Evolutionary conservation across 2,113 vertebrate species (phyloP).

Genomic region (Dicerorhinus sumatrensis): DNA sequence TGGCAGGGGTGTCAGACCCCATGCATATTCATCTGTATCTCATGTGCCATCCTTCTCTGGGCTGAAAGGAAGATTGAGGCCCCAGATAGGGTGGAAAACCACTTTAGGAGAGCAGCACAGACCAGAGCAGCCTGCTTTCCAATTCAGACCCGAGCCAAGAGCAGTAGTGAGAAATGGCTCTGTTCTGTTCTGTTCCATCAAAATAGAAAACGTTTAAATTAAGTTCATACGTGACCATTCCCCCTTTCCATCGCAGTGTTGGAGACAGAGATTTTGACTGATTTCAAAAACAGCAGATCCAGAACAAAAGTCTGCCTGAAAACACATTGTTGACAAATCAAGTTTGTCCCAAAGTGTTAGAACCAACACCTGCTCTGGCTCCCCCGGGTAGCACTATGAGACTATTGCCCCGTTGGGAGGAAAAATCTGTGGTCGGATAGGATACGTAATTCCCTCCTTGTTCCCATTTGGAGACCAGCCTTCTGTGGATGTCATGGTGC

Average conservation of each 20-base stretch:
- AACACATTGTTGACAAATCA: not conserved
- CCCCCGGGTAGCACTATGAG: not conserved
- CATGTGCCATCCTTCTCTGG: not conserved
- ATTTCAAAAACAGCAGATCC: not conserved
- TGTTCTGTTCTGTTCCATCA: not conserved
- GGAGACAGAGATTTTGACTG: not conserved
- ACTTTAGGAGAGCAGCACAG: not conserved
- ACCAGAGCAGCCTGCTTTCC: accelerated
- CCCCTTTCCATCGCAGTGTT: not conserved
- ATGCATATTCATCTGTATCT: not conserved
- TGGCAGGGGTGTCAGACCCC: not conserved
- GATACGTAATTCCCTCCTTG: not conserved
- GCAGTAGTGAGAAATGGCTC: accelerated
- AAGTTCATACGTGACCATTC: accelerated
- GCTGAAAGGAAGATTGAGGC: not conserved
- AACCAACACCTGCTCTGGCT: not conserved
- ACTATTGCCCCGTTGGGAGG: accelerated
- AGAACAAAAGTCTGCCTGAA: not conserved
- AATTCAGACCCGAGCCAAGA: not conserved
- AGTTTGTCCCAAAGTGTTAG: not conserved
- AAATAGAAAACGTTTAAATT: not conserved
- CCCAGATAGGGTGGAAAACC: not conserved
- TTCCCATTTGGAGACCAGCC: not conserved
- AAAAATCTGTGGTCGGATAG: not conserved
- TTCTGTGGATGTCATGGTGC: not conserved